Percentiles rank a stretch among this genome's conserved stretches.
Evolutionary conservation across 1,140 invertebrate species (phyloP).

Genomic region (Drosophila pachea): DNA sequence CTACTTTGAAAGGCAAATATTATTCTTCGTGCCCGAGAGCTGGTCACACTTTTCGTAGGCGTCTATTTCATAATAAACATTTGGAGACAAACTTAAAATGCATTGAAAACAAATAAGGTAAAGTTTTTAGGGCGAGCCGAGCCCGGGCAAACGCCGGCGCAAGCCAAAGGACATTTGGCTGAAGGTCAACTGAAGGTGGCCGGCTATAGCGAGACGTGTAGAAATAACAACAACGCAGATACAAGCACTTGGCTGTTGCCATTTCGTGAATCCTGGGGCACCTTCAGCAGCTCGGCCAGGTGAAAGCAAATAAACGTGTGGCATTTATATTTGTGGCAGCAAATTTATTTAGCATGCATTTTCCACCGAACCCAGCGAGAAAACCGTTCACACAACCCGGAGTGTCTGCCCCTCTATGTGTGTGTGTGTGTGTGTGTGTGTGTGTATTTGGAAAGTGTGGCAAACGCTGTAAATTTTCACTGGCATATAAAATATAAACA

Average conservation of each 20-base stretch:
- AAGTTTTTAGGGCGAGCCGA: conserved; percentile 29
- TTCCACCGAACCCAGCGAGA: conserved; percentile 16
- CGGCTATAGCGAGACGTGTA: conserved; percentile 12
- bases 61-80: conserved; percentile 6
- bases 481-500: conserved; percentile 31
- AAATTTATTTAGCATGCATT: conserved; percentile 66
- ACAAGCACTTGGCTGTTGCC: conserved; percentile 5
- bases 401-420: too few species aligned
- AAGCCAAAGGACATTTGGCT: conserved; percentile 32
- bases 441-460: conserved; percentile 16
- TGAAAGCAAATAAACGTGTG: conserved; percentile 67
- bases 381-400: not conserved
- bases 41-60: not conserved
- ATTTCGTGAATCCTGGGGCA: conserved; percentile 19
- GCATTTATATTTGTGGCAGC: conserved; percentile 70
- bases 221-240: conserved; percentile 13
- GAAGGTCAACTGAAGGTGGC: conserved; percentile 66
- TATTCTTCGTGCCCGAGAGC: too few species aligned
- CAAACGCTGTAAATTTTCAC: conserved; percentile 46
- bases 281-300: conserved; percentile 13
- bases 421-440: too few species aligned
- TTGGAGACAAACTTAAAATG: conserved; percentile 60
- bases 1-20: too few species aligned
- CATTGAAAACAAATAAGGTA: conserved; percentile 55
- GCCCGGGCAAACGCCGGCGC: conserved; percentile 29